Percentiles rank a stretch among this genome's conserved stretches.
Conservation (phyloP, 2,888 invertebrate genomes). For the Lasioglossum oenotherae region DNA sequence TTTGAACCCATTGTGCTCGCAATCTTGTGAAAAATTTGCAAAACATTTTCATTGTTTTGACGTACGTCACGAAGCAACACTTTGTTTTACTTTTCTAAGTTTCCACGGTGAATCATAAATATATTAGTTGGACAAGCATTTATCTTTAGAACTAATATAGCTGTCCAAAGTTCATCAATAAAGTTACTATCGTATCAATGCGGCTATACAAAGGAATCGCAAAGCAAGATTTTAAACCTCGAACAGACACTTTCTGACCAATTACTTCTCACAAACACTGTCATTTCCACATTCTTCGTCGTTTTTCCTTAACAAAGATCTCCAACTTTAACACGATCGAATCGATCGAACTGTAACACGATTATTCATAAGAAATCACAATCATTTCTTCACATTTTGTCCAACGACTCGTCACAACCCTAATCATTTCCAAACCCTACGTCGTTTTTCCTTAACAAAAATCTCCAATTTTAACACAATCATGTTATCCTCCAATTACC, state of each 20-base stretch:
- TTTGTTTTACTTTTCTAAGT: neutral
- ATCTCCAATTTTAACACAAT: neutral
- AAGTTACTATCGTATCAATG: too few relatives aligned
- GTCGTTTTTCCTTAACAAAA: neutral
- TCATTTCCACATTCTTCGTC: neutral
- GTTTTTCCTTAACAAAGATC: neutral
- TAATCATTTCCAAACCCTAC: neutral
- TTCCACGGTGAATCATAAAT: neutral
- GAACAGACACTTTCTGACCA: neutral
- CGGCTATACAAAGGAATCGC: neutral
- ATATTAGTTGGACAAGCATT: neutral
- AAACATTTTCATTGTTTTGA: neutral
- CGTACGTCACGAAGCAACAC: neutral
- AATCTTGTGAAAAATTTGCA: neutral
- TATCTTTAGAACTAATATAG: neutral
- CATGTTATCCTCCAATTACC: neutral
- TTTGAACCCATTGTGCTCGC: neutral
- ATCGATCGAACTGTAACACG: neutral
- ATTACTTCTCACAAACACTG: neutral
- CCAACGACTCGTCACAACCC: neutral
- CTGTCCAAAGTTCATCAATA: too few relatives aligned
- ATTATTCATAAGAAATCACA: neutral
- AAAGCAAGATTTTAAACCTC: neutral
- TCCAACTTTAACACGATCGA: neutral
- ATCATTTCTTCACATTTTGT: neutral